Evolutionary conservation across 2,888 invertebrate species (phyloP).

Genomic region (Urechis unicinctus): DNA sequence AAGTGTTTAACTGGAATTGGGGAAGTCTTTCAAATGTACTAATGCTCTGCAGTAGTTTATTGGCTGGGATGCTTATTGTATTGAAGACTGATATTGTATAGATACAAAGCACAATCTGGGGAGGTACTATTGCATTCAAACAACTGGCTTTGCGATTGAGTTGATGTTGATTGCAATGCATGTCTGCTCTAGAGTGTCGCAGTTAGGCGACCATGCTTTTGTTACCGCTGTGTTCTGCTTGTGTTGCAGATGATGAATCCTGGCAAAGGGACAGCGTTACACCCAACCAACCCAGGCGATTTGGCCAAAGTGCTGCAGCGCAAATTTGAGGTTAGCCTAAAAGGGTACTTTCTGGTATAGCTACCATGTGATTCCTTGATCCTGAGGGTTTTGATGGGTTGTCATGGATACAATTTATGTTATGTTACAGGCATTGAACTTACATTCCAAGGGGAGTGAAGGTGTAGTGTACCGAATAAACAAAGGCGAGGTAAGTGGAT

Average conservation of each 20-base stretch:
- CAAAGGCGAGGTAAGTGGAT: neutral
- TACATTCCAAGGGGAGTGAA: slow-evolving; percentile 10
- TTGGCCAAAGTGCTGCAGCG: slow-evolving; percentile 23
- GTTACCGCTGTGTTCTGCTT: neutral
- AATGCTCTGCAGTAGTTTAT: no score
- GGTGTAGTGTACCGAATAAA: slow-evolving; percentile 9
- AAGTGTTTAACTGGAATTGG: no score
- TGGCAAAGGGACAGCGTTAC: slow-evolving; percentile 17
- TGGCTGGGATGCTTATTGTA: neutral
- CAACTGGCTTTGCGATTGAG: no score
- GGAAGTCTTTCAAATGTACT: no score
- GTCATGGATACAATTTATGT: neutral
- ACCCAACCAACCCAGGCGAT: slow-evolving; percentile 19
- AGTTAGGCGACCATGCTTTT: neutral
- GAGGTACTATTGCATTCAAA: no score
- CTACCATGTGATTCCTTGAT: no score
- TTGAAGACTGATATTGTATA: neutral
- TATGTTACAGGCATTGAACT: slow-evolving; percentile 7
- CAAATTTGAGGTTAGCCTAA: slow-evolving; percentile 22
- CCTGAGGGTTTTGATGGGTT: neutral
- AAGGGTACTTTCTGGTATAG: neutral
- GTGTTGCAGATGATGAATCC: slow-evolving; percentile 15
- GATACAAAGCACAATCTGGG: no score
- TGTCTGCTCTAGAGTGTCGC: no score
- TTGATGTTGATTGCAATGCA: no score